phyloP scores from a whole-genome alignment of 2,888 invertebrate genomes.

The Drosophila picticornis region DNA sequence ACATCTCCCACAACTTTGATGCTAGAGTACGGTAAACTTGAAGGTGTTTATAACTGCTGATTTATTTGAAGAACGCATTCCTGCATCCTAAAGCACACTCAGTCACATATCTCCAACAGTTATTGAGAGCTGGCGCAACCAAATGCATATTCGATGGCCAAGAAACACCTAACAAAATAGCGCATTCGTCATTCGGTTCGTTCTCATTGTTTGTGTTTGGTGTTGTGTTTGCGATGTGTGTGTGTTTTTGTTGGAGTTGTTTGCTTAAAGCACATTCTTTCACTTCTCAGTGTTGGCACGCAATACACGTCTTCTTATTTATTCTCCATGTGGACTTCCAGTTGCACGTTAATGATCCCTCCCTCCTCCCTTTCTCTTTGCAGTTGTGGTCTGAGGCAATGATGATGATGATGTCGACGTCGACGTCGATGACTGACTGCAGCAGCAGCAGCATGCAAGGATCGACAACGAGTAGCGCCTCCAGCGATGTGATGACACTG shows the following conservation, averaged over 20 bases:
- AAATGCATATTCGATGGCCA: neutral
- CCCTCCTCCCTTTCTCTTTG: slow-evolving; percentile 2
- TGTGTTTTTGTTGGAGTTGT: neutral
- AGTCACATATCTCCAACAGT: neutral
- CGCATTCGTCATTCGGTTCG: neutral
- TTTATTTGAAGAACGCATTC: neutral
- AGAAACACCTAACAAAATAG: neutral
- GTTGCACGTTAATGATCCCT: neutral
- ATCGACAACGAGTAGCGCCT: slow-evolving; percentile 84
- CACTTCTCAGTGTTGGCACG: slow-evolving; percentile 24
- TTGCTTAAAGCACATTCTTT: slow-evolving; percentile 24
- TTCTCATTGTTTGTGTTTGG: neutral
- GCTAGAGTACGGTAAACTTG: neutral
- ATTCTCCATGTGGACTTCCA: neutral
- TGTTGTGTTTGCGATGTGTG: neutral
- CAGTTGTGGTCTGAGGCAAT: slow-evolving; percentile 5
- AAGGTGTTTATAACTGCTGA: neutral
- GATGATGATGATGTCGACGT: slow-evolving; percentile 66
- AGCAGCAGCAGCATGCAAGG: slow-evolving; percentile 85
- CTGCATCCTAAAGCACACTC: neutral
- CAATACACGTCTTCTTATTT: slow-evolving; percentile 23
- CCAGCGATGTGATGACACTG: slow-evolving; percentile 85
- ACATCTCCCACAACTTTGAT: neutral
- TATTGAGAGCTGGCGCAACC: neutral
- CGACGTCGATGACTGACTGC: slow-evolving; percentile 78